Evolutionary conservation across 2,797 vertebrate species (phyloP).

Genomic region (Alca torda): DNA sequence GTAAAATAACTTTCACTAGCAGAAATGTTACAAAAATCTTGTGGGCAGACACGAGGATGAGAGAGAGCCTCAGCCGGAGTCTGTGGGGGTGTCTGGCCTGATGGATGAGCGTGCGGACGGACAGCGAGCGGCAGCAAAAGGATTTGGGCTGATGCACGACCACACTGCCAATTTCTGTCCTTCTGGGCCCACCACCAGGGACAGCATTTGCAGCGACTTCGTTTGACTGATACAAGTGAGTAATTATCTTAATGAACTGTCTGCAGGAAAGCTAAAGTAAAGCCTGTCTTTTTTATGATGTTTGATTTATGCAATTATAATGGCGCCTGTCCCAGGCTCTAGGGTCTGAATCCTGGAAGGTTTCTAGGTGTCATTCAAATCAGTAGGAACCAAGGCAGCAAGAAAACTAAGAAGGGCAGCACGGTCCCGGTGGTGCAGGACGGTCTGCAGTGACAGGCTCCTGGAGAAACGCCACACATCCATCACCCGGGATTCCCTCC

Average conservation of each 20-base stretch:
- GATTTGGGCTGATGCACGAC: not conserved
- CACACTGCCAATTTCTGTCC: not conserved
- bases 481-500: not conserved
- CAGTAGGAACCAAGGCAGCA: not conserved
- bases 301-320: not conserved
- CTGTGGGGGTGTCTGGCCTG: not conserved
- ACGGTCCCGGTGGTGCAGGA: not conserved
- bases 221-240: not conserved
- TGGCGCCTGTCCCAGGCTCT: not conserved
- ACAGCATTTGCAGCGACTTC: not conserved
- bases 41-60: not conserved
- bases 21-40: not conserved
- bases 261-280: not conserved
- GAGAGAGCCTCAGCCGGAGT: not conserved
- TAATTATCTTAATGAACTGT: not conserved
- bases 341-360: not conserved
- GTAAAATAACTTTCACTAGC: not conserved
- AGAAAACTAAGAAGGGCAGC: not conserved
- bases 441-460: not conserved
- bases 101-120: not conserved
- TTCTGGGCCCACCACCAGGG: not conserved
- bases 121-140: not conserved
- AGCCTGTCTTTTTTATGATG: not conserved
- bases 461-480: not conserved
- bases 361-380: not conserved